Evolutionary conservation across 2,113 vertebrate species (phyloP).

Genomic region (Balaeniceps rex): DNA sequence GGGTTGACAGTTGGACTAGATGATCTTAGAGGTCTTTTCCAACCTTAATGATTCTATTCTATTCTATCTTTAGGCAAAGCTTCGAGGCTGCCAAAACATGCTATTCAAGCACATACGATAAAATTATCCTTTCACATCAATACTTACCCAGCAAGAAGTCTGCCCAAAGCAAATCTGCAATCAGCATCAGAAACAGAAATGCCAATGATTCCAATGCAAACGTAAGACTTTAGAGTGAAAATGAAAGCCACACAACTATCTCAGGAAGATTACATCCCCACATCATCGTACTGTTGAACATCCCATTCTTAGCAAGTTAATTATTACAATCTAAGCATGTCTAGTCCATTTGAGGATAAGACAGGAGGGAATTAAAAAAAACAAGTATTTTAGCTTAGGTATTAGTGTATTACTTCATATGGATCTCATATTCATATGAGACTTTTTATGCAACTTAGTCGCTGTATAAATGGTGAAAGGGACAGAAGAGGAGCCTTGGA

Average conservation of each 20-base stretch:
- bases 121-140: background rate
- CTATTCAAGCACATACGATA: background rate
- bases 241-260: background rate
- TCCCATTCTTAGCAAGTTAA: background rate
- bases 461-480: background rate
- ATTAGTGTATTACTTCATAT: background rate
- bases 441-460: background rate
- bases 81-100: background rate
- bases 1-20: too few species aligned
- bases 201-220: background rate
- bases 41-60: too few species aligned
- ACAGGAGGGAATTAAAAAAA: background rate
- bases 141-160: background rate
- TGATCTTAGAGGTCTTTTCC: too few species aligned
- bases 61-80: slow-evolving; percentile 45
- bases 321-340: background rate
- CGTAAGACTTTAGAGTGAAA: slow-evolving; percentile 40
- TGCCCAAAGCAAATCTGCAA: slow-evolving; percentile 17
- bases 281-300: background rate
- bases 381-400: background rate
- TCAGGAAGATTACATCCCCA: background rate
- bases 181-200: background rate
- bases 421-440: too few species aligned
- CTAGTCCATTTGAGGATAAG: background rate
- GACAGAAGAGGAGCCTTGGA: background rate